Evolutionary conservation across 2,888 invertebrate genomes (phyloP).

Genomic region (Drosophila paramelanica): DNA sequence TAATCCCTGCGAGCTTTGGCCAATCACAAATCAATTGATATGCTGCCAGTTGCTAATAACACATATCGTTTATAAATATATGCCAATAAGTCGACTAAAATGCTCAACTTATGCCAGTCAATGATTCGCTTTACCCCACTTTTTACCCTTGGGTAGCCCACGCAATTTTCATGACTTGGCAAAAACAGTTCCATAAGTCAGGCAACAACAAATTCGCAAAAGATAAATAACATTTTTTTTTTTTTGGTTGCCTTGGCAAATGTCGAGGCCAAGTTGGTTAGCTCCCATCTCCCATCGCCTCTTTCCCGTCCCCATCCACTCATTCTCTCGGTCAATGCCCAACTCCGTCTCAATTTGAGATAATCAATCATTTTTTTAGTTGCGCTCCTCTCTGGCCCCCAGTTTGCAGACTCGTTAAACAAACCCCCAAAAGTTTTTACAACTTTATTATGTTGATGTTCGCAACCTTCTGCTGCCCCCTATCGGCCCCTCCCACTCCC

Average conservation of each 20-base stretch:
- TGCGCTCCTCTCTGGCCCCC: not conserved
- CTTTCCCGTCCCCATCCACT: no score
- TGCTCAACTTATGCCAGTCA: slow-evolving; percentile 60
- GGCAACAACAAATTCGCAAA: slow-evolving; percentile 14
- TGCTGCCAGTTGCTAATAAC: slow-evolving; percentile 58
- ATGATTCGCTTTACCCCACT: slow-evolving; percentile 25
- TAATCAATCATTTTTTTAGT: slow-evolving; percentile 75
- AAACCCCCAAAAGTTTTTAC: slow-evolving; percentile 60
- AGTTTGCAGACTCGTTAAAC: slow-evolving; percentile 46
- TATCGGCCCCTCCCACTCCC: slow-evolving; percentile 4
- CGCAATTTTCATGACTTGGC: slow-evolving; percentile 43
- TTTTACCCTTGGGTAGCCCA: not conserved
- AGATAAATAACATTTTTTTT: slow-evolving; percentile 4
- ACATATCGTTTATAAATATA: slow-evolving; percentile 47
- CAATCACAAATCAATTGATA: slow-evolving; percentile 61
- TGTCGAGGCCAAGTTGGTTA: slow-evolving; percentile 39
- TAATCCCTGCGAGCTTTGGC: slow-evolving; percentile 13
- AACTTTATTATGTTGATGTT: slow-evolving; percentile 66
- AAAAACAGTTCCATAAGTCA: slow-evolving; percentile 50
- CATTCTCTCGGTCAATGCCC: slow-evolving; percentile 37
- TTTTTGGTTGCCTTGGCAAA: slow-evolving; percentile 50
- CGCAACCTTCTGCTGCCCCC: slow-evolving; percentile 1
- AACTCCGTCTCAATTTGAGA: slow-evolving; percentile 52
- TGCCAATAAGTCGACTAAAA: slow-evolving; percentile 50
- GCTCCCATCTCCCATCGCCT: not conserved